Percentiles rank a stretch among this genome's conserved stretches.
Conservation (phyloP, 2,888 invertebrate species). For the Ischnus inquisitorius region DNA sequence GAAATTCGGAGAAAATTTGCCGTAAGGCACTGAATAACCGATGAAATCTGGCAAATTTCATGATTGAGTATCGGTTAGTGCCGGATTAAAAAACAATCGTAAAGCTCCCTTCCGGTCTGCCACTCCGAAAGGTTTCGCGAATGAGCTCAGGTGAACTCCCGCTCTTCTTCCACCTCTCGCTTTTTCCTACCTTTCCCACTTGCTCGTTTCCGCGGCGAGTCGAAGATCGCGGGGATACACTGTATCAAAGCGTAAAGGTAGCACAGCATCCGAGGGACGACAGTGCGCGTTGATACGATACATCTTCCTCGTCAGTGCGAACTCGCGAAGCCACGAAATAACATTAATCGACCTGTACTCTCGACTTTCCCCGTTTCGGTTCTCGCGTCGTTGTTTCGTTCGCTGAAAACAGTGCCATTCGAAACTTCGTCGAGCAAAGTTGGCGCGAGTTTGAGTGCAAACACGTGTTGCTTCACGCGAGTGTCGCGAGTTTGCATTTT, state of each 20-base stretch:
- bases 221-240: constrained; percentile 32
- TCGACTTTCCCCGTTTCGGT: constrained; percentile 76
- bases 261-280: constrained; percentile 54
- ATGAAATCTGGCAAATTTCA: background rate
- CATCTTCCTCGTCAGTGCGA: constrained; percentile 67
- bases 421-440: constrained; percentile 32
- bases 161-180: constrained; percentile 26
- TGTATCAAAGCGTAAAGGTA: constrained; percentile 58
- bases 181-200: constrained; percentile 57
- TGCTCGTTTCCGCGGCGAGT: constrained; percentile 24
- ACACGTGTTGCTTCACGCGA: background rate
- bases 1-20: too few species aligned
- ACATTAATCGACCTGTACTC: constrained; percentile 69
- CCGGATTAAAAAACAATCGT: background rate
- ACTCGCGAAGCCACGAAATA: constrained; percentile 70
- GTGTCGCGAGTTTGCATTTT: constrained; percentile 19
- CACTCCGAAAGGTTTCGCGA: constrained; percentile 22
- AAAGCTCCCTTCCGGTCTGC: constrained; percentile 14
- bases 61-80: background rate
- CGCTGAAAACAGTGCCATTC: constrained; percentile 43
- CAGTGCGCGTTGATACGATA: constrained; percentile 62
- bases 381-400: constrained; percentile 66
- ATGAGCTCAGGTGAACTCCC: constrained; percentile 16
- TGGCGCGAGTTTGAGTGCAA: constrained; percentile 30
- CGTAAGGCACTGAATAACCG: too few species aligned